These are phyloP conservation scores for Lagopus muta DNA, from an alignment of 2,113 vertebrate genomes.

Conservation along the genomic window DNA sequence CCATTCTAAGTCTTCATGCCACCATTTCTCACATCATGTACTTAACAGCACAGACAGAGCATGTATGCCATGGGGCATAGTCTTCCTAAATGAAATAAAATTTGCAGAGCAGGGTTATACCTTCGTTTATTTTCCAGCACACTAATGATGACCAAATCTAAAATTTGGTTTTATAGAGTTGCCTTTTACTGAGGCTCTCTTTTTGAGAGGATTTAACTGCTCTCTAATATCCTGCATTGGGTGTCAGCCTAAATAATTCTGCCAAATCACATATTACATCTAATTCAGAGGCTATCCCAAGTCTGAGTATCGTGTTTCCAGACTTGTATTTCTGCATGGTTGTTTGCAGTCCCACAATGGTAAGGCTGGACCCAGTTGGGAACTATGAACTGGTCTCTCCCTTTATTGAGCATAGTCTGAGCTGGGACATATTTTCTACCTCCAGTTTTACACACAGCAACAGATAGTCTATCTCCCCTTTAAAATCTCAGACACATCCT, in stretches of 20 bases:
- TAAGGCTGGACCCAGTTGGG: fast-evolving
- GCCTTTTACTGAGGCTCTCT: background rate
- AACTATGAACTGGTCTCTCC: background rate
- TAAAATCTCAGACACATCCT: background rate
- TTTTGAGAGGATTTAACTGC: background rate
- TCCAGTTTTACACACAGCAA: background rate
- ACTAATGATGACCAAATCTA: background rate
- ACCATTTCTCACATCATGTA: background rate
- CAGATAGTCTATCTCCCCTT: background rate
- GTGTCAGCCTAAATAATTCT: background rate
- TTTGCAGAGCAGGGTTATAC: background rate
- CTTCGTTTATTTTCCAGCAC: background rate
- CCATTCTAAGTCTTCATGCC: background rate
- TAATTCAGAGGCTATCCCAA: background rate
- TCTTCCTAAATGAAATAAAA: background rate
- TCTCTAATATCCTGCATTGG: background rate
- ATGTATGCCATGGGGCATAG: fast-evolving
- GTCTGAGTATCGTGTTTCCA: background rate
- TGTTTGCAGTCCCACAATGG: background rate
- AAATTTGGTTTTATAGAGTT: background rate
- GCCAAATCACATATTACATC: background rate
- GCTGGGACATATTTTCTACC: background rate
- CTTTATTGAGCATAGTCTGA: background rate
- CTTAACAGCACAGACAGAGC: background rate
- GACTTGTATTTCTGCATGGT: background rate